These are phyloP conservation scores for Cataglyphis albicans DNA, from an alignment of 2,888 invertebrate species.

Conservation along the genomic window DNA sequence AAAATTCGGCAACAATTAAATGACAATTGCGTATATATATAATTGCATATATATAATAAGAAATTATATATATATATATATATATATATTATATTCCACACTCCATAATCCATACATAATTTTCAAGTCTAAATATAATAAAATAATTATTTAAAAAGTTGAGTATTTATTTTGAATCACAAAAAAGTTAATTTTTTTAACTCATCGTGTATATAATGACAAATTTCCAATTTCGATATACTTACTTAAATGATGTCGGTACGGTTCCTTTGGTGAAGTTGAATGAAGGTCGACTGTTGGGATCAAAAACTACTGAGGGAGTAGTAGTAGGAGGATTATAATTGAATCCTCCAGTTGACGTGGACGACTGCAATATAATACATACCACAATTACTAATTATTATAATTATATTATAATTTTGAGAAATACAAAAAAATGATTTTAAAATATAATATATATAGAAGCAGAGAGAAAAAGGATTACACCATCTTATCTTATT, in stretches of 20 bases:
- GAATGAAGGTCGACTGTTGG: slow-evolving; percentile 86
- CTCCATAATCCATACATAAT: not conserved
- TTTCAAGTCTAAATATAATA: not conserved
- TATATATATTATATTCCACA: not conserved
- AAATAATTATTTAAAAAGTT: not conserved
- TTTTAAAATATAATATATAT: not conserved
- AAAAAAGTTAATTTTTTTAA: not conserved
- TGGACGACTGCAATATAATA: slow-evolving; percentile 69
- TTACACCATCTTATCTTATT: not conserved
- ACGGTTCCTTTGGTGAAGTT: slow-evolving; percentile 86
- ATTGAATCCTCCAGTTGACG: slow-evolving; percentile 80
- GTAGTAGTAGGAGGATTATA: slow-evolving; percentile 79
- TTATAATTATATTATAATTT: not conserved
- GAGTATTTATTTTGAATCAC: not conserved
- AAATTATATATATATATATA: no score
- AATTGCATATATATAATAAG: no score
- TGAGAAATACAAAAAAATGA: not conserved
- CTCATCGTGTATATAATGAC: not conserved
- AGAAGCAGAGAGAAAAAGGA: not conserved
- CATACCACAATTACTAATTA: not conserved
- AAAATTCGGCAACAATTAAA: not conserved
- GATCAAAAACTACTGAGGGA: slow-evolving; percentile 83
- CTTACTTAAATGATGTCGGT: slow-evolving; percentile 86
- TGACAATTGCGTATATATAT: no score
- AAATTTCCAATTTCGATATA: slow-evolving; percentile 60